phyloP scores from a whole-genome alignment of 2,113 vertebrate species.

The Leptobrachium ailaonicum region DNA sequence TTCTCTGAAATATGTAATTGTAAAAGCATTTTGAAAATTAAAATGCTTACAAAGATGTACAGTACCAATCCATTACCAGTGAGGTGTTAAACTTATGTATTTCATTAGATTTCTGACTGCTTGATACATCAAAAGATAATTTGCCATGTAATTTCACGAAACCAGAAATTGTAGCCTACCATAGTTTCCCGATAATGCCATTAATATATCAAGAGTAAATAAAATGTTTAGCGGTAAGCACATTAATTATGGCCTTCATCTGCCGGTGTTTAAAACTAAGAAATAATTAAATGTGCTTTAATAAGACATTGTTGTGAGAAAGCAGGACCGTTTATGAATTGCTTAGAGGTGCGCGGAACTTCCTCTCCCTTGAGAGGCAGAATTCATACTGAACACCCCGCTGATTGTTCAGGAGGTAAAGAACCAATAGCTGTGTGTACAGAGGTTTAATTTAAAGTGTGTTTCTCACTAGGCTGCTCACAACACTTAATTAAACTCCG shows the following conservation, averaged over 20 bases:
- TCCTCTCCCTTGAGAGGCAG: constrained; percentile 84
- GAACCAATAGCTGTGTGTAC: constrained; percentile 93
- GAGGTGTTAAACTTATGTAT: constrained; percentile 75
- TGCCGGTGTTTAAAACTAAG: constrained; percentile 77
- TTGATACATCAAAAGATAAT: constrained; percentile 77
- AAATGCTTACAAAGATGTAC: constrained; percentile 66
- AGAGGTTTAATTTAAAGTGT: constrained; percentile 98
- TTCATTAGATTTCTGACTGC: constrained; percentile 68
- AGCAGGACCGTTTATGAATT: constrained; percentile 84
- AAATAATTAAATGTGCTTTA: constrained; percentile 85
- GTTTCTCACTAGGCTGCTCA: constrained; percentile 99
- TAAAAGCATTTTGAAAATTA: constrained; percentile 69
- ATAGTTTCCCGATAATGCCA: constrained; percentile 70
- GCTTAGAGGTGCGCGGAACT: constrained; percentile 76
- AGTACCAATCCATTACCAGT: constrained; percentile 65
- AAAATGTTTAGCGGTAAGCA: constrained; percentile 84
- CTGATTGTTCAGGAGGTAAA: constrained; percentile 94
- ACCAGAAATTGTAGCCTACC: constrained; percentile 64
- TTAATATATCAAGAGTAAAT: constrained; percentile 85
- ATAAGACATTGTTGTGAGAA: constrained; percentile 76
- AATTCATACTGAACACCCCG: constrained; percentile 89
- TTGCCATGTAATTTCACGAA: constrained; percentile 73
- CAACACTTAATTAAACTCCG: constrained; percentile 99
- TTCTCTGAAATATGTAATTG: constrained; percentile 60
- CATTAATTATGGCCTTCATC: constrained; percentile 91